Base-by-base conservation (phyloP, 2,113 vertebrate genomes). In the Phylloscopus trochiloides region DNA sequence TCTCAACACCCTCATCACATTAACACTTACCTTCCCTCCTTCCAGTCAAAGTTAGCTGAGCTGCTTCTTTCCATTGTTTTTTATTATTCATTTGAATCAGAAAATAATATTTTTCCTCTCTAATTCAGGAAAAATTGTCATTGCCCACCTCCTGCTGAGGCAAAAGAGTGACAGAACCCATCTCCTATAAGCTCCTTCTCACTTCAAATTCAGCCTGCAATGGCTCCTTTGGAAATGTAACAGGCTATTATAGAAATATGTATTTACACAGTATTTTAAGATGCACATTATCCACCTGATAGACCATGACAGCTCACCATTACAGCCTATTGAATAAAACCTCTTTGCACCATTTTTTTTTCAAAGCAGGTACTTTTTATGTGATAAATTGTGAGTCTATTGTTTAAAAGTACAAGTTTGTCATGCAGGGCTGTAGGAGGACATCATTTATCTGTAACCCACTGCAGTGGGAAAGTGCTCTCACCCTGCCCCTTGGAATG, bases 201-300 rank as follows among this genome's bases (percentile, higher is more conserved):
- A 89, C 81, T 96, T 91, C 86, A 78, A 88, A 82, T 89, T 66
- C 79, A 84, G 62, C 62, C 92, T 94, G 72, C 61, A 85, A 16
- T 88, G 92, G 79, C 83, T 97, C 50, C 87, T 90, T 91, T 92
- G 92, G 94, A 97, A 96, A 96, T 91, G 96, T 67, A 94, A 91
- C 57, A 78, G 80, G 68, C 88, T 96, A 95, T 97, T 94, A 96
- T 81, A 97, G 97, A 96, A 96, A 94, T 96, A 97, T 68, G 92
- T 97, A 97, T 95, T 97, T 98, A 97, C 76, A 97, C 67, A 96
- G 82, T 97, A 97, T 97, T 98, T 97, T 96, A 97, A 97, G 96
- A 95, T 89, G 86, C 76, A 87, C 77, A 94, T 97, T 97, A 94
- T 96, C 88, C 89, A 96, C 79, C 74, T 87, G 86, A 81, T 94